Evolutionary conservation across 2,113 vertebrate species (phyloP).

Genomic region (Diglossa brunneiventris): DNA sequence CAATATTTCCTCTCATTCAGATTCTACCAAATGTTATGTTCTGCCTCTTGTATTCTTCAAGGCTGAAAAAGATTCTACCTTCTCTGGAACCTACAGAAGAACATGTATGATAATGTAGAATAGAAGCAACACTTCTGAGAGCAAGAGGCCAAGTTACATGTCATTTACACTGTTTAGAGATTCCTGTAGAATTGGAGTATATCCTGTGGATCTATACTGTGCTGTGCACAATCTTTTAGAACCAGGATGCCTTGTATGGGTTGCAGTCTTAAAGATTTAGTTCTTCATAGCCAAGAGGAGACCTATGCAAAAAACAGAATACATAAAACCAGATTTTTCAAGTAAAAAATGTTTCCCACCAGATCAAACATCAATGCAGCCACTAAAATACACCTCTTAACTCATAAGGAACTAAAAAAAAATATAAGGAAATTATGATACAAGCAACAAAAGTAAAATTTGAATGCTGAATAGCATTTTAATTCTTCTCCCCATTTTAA

Average conservation of each 20-base stretch:
- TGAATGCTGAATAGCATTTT: conserved; percentile 26
- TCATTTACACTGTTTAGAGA: neutral
- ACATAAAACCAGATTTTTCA: neutral
- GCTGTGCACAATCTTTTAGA: neutral
- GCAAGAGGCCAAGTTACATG: neutral
- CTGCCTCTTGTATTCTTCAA: neutral
- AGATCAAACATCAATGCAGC: neutral
- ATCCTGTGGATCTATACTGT: neutral
- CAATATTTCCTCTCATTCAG: neutral
- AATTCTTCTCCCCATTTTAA: conserved; percentile 36
- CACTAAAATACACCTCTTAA: neutral
- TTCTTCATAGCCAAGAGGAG: neutral
- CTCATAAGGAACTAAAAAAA: neutral
- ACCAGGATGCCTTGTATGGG: neutral
- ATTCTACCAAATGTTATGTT: neutral
- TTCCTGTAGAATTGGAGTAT: neutral
- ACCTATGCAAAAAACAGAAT: neutral
- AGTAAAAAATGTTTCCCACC: neutral
- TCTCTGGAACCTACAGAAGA: neutral
- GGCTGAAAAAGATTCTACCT: neutral
- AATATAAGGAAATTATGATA: neutral
- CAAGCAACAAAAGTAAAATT: neutral
- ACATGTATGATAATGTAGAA: neutral
- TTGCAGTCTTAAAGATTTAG: neutral
- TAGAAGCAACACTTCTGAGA: neutral